These are phyloP conservation scores for Busseola fusca DNA, from an alignment of 2,888 invertebrate genomes.

Conservation along the genomic window DNA sequence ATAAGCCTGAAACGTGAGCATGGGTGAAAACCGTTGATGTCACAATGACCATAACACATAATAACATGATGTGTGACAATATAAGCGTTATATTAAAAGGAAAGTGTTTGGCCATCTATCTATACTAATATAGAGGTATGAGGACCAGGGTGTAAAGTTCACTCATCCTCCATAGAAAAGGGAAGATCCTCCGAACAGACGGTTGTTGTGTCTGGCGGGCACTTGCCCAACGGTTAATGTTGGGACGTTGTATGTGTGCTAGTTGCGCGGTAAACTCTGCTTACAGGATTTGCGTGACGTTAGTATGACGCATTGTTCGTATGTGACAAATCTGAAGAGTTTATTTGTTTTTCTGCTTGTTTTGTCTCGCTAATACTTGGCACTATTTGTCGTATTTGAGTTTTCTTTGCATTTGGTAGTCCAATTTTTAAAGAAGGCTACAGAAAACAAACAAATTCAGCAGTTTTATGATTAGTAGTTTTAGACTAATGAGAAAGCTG, in stretches of 20 bases:
- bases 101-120: not conserved
- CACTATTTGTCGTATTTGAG: not conserved
- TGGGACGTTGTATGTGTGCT: too few species aligned
- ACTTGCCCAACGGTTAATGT: too few species aligned
- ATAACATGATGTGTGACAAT: too few species aligned
- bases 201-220: too few species aligned
- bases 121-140: too few species aligned
- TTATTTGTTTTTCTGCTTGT: not conserved
- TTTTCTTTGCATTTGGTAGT: not conserved
- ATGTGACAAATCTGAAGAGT: not conserved
- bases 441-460: not conserved
- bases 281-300: too few species aligned
- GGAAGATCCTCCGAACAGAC: too few species aligned
- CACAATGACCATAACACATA: not conserved
- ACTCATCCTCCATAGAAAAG: too few species aligned
- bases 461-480: not conserved
- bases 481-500: too few species aligned
- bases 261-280: too few species aligned
- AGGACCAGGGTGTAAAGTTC: too few species aligned
- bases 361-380: not conserved
- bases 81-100: not conserved
- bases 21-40: not conserved
- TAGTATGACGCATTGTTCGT: too few species aligned
- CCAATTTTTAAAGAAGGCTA: not conserved
- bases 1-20: constrained; percentile 11